A percentile compares a stretch with the other conserved stretches of the same genome.
Conservation (phyloP, 2,888 invertebrate species). For the Arrhopalites spinosus region DNA sequence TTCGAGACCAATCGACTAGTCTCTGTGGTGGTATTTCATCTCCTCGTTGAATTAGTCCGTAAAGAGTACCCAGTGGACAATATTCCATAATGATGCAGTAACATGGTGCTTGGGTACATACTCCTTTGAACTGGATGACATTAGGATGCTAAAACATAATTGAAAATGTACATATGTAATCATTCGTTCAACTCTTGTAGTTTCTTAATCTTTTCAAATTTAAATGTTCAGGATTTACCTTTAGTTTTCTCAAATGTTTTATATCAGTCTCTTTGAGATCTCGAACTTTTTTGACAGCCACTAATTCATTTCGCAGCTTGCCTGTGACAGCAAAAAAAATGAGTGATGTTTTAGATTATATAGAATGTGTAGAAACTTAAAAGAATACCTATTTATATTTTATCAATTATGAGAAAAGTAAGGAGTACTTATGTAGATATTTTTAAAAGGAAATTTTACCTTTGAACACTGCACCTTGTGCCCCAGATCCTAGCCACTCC, state of each 20-base stretch:
- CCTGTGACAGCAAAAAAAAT: constrained; percentile 74
- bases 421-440: too few species aligned
- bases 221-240: constrained; percentile 59
- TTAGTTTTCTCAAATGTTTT: constrained; percentile 84
- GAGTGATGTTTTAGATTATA: too few species aligned
- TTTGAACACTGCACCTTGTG: constrained; percentile 68
- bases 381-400: too few species aligned
- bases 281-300: constrained; percentile 95
- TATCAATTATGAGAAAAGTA: too few species aligned
- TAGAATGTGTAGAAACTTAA: too few species aligned
- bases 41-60: constrained; percentile 84
- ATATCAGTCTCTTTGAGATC: constrained; percentile 93
- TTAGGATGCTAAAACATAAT: constrained; percentile 76
- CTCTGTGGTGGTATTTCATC: constrained; percentile 82
- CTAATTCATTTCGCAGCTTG: constrained; percentile 76
- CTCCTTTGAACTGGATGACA: constrained; percentile 88
- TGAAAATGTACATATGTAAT: too few species aligned
- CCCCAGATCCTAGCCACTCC: constrained; percentile 91
- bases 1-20: constrained; percentile 90
- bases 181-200: too few species aligned
- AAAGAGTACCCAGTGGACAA: constrained; percentile 93
- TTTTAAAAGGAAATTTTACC: too few species aligned
- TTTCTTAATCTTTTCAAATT: too few species aligned
- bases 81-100: constrained; percentile 98
- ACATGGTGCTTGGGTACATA: constrained; percentile 88